Base-by-base conservation (phyloP, 2,113 vertebrate species). In the Cochlearius cochlearius region DNA sequence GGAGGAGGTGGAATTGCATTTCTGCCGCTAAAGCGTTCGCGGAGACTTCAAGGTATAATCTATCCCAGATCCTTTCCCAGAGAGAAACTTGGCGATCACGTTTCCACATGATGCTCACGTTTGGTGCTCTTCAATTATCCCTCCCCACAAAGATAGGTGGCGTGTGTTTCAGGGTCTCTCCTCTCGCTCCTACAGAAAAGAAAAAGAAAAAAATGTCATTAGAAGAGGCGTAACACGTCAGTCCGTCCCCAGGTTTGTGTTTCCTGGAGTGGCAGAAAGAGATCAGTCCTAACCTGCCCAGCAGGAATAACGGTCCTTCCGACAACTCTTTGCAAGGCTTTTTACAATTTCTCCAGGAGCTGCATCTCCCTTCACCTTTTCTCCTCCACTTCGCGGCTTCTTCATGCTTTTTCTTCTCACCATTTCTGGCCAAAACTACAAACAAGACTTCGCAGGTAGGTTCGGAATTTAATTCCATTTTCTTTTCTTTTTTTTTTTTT, bases 101-200 rank as follows among this genome's bases (percentile, higher is more conserved):
- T 99, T 99, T 98, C 98, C 98, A 99, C 98, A 99, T 99, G 99
- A 99, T 99, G 99, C 99, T 99, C 99, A 99, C 99, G 99, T 99
- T 99, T 98, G 99, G 98, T 98, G 98, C 98, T 98, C 98, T 98
- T 99, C 99, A 99, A 99, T 99, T 99, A 99, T 99, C 99, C 99
- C 99, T 99, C 98, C 99, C 99, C 99, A 99, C 99, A 99, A 99
- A 99, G 99, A 99, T 99, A 99, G 99, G 99, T 99, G 99, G 99
- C 99, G 99, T 99, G 99, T 99, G 99, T 99, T 98, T 98, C 99
- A 99, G 99, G 98, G 99, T 99, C 99, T 99, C 98, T 99, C 98
- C 98, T 99, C 99, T 98, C 98, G 98, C 98, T 98, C 98, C 98
- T 98, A 98, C 97, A 98, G 98, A 98, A 98, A 98, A 99, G 99